Percentiles rank a stretch among this genome's conserved stretches.
These are phyloP conservation scores for Capitulum mitella DNA, from an alignment of 2,888 invertebrate species.

Conservation along the genomic window DNA sequence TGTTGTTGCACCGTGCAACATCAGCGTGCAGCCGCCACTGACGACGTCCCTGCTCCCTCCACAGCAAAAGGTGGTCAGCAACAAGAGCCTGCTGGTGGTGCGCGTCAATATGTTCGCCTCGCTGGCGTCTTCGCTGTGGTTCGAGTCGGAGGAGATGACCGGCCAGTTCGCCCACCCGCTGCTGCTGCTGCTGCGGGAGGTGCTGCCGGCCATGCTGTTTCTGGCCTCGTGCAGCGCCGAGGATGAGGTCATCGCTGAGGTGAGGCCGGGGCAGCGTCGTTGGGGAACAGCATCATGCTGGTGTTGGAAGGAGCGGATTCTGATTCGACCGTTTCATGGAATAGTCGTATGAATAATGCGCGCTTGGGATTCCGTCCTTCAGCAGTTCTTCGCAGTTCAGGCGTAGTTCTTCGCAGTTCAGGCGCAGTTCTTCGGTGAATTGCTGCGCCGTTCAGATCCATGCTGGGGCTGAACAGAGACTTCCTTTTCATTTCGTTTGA, in stretches of 20 bases:
- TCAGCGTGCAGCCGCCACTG: too few species aligned
- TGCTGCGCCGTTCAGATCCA: too few species aligned
- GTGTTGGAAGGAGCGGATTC: background rate
- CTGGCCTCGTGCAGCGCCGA: constrained; percentile 4
- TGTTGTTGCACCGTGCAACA: too few species aligned
- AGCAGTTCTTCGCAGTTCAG: too few species aligned
- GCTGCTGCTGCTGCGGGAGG: constrained; percentile 22
- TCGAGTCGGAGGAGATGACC: background rate
- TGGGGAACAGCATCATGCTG: background rate
- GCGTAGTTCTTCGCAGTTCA: too few species aligned
- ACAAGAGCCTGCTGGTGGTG: constrained; percentile 1
- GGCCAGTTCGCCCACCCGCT: background rate
- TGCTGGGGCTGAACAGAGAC: too few species aligned
- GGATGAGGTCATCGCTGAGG: constrained; percentile 16
- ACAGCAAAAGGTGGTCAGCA: constrained; percentile 10
- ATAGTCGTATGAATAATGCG: background rate
- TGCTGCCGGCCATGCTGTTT: background rate
- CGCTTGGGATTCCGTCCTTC: too few species aligned
- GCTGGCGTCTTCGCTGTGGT: background rate
- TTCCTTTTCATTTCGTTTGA: too few species aligned
- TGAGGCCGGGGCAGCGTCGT: background rate
- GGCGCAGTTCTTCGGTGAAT: too few species aligned
- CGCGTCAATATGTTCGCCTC: constrained; percentile 10
- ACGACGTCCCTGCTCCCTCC: background rate
- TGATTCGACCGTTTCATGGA: too few species aligned